Base-by-base conservation (phyloP, 2,113 vertebrate species). In the Amblyopsis rosae region DNA sequence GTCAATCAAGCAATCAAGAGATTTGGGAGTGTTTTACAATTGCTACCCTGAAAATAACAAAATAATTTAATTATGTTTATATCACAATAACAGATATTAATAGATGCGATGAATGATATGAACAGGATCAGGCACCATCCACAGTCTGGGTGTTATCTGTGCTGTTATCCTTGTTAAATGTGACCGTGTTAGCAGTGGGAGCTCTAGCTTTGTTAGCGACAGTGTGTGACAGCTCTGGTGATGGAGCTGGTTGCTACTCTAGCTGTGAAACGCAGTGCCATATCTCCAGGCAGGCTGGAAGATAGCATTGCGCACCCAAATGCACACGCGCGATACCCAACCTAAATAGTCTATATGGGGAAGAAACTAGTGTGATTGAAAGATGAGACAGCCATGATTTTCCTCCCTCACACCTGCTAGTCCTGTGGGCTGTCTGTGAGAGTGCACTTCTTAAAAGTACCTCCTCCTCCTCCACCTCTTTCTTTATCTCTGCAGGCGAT, bases 161-260 rank as follows among this genome's bases (percentile, higher is more conserved):
- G 84, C 88, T 89, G 86, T 64, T 84, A 69, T 86, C 76, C 78
- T 86, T 86, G 83, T 77, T 86, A 86, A 88, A 86, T 79, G 78
- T 82, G 85, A 88, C 80, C 58, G 81, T 85, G 84, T 77, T 81
- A 84, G 75, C 84, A 75, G 83, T 82, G 75, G 83, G 88, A 82
- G 82, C 75, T 73, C 75, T 75, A 84, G 83, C 82, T 81, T 88
- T 87, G 86, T 89, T 88, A 88, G 83, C 78, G 45, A 63, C 66
- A 6, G 82, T 77, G 45, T 82, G 84, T 88, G 88, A 87, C 85
- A 87, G 82, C 72, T 85, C 77, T 74, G 83, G 59, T 81, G 66
- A 85, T 81, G 73, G 82, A 86, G 82, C 65, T 82, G 80, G 87
- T 84, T 87, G 82, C 88, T 85, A 80, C 86, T 87, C 79, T 86